Base-by-base conservation (phyloP, 2,113 vertebrate species). In the Ictalurus furcatus region DNA sequence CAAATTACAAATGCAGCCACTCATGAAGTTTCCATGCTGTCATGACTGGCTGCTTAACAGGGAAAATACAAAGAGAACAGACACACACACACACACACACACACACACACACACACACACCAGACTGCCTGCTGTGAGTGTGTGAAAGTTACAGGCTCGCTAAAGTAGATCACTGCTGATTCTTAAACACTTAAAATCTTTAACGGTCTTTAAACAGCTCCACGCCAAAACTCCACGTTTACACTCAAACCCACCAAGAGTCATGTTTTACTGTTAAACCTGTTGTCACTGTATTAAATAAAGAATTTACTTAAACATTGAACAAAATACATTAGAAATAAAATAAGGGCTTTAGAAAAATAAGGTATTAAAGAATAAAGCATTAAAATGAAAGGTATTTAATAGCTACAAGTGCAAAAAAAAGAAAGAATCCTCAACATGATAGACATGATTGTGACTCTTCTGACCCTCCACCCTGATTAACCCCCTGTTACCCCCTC, bases 1-100 rank as follows among this genome's bases (percentile, higher is more conserved):
- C 82, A 84, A 84, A 65, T 84, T 84, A 84, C 82, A 65, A 84
- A 84, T 28, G 59, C 59, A 84, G 82, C 19, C 34, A 84, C 59
- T 63, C 59, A 84, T 12, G 58, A 84, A 84, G 58, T 84, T 84
- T 84, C 82, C 82, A 65, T 84, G 14, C 37, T 63, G 82, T 84
- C 59, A 84, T 65, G 59, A 84, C 59, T 84, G 58, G 83, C 83
- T 67, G 28, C 61, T 82, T 82, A 82, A 83, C 34, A 37, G 81
- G 58, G 34, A 83, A 83, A 61, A 83, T 40, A 61, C 81, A 83
- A 83, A 25, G 12, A 40, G 21, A 9, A 83, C 19, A 83, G 23
- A 83, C 59, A 44, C 54, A 80, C 48, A 79, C 76, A 79, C 76
- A 79, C 44, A 79, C 76, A 79, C 44, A 44, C 54, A 80, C 48